Percentiles rank a stretch among this genome's conserved stretches.
Evolutionary conservation across 2,113 vertebrate species (phyloP).

Genomic region (Chelonoidis abingdonii): DNA sequence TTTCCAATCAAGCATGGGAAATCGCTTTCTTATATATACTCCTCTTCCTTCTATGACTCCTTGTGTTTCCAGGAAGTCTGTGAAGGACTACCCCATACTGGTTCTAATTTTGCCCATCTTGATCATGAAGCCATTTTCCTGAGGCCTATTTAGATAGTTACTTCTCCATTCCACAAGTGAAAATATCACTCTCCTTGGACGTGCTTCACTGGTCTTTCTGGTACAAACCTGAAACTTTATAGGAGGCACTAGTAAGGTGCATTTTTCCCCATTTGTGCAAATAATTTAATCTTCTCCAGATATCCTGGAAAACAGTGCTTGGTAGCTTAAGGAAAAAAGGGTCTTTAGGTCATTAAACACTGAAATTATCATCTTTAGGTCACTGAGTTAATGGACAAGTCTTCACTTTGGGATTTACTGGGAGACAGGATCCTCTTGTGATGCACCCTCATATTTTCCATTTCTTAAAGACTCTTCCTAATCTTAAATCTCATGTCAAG

Average conservation of each 20-base stretch:
- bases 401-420: too few relatives aligned
- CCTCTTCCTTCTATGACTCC: too few relatives aligned
- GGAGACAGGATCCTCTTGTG: too few relatives aligned
- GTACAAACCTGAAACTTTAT: background rate
- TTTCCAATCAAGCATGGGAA: too few relatives aligned
- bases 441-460: background rate
- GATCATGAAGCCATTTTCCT: background rate
- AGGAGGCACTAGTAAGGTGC: background rate
- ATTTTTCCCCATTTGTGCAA: background rate
- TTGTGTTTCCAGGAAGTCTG: too few relatives aligned
- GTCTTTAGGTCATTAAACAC: background rate
- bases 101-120: background rate
- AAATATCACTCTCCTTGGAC: background rate
- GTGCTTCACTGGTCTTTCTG: background rate
- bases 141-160: background rate
- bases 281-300: background rate
- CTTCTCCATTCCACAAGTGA: background rate
- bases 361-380: too few relatives aligned
- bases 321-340: background rate
- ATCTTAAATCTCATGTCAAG: background rate
- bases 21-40: too few relatives aligned
- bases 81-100: too few relatives aligned
- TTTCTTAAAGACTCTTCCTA: background rate
- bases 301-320: background rate
- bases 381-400: background rate